A percentile compares a stretch with the other conserved stretches of the same genome.
Conservation (phyloP, 2,113 vertebrate species). For the Pycnonotus jocosus region DNA sequence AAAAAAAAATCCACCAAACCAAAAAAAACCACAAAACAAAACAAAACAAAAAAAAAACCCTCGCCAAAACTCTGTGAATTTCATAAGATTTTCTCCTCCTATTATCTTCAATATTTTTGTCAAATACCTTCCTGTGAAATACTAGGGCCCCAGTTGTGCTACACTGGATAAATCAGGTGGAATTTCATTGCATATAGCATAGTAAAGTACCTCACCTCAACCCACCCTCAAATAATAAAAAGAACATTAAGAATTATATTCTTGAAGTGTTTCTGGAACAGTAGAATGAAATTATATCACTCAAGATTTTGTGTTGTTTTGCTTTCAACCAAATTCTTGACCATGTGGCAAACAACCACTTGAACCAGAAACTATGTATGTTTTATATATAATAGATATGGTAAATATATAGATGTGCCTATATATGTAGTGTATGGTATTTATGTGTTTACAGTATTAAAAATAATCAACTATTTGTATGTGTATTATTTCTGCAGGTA, state of each 20-base stretch:
- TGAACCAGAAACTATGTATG: background rate
- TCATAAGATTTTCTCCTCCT: background rate
- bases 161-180: background rate
- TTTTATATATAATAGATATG: background rate
- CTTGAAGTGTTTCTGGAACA: background rate
- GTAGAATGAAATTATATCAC: background rate
- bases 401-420: background rate
- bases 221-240: rapidly evolving
- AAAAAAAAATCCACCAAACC: background rate
- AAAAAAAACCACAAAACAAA: background rate
- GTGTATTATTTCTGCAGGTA: background rate
- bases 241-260: background rate
- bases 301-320: background rate
- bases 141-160: background rate
- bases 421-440: background rate
- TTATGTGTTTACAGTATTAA: background rate
- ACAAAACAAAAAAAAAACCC: too few relatives aligned
- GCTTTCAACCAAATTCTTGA: background rate
- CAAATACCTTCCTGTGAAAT: background rate
- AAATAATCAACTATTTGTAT: background rate
- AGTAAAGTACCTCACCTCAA: background rate
- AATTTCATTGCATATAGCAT: background rate
- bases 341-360: background rate
- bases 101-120: background rate
- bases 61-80: background rate